These are phyloP conservation scores for Catharus fuscescens DNA, from an alignment of 2,113 vertebrate genomes.

Conservation along the genomic window DNA sequence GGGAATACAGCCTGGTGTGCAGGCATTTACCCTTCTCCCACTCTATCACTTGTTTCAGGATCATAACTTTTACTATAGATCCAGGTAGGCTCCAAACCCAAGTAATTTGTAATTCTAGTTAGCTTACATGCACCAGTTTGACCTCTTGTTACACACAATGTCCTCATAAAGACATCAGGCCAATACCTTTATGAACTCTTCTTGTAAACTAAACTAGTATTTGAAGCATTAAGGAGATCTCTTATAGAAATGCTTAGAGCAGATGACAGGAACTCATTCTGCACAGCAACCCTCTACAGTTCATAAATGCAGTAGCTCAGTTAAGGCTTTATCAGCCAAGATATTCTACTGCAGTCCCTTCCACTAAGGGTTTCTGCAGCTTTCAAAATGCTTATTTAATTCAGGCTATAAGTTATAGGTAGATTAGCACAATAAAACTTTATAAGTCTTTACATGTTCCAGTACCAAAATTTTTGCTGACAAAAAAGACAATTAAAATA, in stretches of 20 bases:
- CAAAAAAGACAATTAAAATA: background rate
- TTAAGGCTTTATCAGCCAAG: background rate
- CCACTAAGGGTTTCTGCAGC: background rate
- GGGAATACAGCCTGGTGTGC: background rate
- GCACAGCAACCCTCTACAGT: background rate
- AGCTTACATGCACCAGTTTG: background rate
- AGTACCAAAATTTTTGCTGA: accelerated
- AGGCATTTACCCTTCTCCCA: background rate
- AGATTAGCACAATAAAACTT: background rate
- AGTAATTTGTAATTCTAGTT: background rate
- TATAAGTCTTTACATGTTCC: background rate
- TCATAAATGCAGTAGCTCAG: background rate
- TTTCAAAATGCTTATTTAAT: background rate
- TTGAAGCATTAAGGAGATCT: background rate
- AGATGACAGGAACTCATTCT: background rate
- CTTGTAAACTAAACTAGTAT: background rate
- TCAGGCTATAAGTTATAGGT: accelerated
- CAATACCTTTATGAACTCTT: background rate
- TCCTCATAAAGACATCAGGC: background rate
- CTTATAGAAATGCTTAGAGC: background rate
- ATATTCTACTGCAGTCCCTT: background rate
- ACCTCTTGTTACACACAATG: accelerated
- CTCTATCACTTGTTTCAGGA: background rate
- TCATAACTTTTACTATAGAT: background rate
- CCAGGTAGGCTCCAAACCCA: background rate